These are phyloP conservation scores for Acrocyrtus sp. DNA, from an alignment of 2,888 invertebrate species.

Conservation along the genomic window DNA sequence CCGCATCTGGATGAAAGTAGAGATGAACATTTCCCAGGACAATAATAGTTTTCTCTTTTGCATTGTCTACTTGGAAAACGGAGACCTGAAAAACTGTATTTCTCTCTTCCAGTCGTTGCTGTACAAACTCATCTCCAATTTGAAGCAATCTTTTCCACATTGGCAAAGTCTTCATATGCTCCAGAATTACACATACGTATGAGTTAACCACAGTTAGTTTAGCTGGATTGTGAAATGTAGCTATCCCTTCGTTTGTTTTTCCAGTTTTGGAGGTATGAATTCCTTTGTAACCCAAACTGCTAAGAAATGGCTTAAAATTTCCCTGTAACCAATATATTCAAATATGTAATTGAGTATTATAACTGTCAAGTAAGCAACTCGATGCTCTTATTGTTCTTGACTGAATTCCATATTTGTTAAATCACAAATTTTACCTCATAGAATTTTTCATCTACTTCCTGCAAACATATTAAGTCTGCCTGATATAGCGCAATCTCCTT, in stretches of 20 bases:
- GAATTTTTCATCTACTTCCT: constrained; percentile 89
- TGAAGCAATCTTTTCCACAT: constrained; percentile 39
- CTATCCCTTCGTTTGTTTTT: constrained; percentile 81
- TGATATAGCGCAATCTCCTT: constrained; percentile 89
- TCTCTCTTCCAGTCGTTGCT: constrained; percentile 49
- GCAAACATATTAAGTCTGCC: constrained; percentile 88
- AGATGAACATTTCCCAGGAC: constrained; percentile 72
- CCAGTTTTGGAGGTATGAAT: constrained; percentile 78
- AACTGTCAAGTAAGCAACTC: too few species aligned
- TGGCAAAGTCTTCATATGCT: constrained; percentile 52
- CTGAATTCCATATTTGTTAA: too few species aligned
- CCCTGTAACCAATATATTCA: constrained; percentile 45
- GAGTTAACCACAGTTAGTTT: constrained; percentile 70
- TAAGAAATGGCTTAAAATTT: constrained; percentile 52
- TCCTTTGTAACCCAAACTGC: constrained; percentile 66
- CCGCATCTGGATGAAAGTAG: constrained; percentile 92
- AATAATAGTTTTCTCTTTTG: constrained; percentile 36
- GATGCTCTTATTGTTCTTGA: too few species aligned
- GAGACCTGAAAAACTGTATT: constrained; percentile 58
- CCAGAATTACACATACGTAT: constrained; percentile 40
- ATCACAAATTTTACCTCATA: constrained; percentile 71
- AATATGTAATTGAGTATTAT: too few species aligned
- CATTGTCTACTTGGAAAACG: constrained; percentile 40
- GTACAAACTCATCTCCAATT: constrained; percentile 5
- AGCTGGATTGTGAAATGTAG: constrained; percentile 77